phyloP scores from a whole-genome alignment of 2,888 invertebrate genomes.

The Xylota sylvarum region DNA sequence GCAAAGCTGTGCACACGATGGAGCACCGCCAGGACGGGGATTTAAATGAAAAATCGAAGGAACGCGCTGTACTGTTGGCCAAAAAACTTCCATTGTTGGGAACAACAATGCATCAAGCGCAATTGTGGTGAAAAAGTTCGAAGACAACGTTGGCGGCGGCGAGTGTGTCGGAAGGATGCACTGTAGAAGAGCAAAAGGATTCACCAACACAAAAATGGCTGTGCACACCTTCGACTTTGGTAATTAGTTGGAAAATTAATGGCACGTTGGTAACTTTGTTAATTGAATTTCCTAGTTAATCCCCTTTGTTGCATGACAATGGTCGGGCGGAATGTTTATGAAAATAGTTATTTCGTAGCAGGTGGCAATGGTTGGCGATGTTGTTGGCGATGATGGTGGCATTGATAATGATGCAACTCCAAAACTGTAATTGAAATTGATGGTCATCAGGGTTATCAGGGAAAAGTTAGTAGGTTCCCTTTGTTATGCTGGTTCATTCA shows the following conservation, averaged over 20 bases:
- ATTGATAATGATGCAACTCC: constrained; percentile 37
- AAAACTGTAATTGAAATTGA: constrained; percentile 49
- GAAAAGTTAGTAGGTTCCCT: constrained; percentile 15
- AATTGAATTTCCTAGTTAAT: constrained; percentile 72
- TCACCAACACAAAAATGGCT: constrained; percentile 36
- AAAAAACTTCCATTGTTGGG: constrained; percentile 50
- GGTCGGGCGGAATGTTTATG: constrained; percentile 51
- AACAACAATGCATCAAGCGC: constrained; percentile 42
- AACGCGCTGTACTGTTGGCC: constrained; percentile 27
- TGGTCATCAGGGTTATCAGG: constrained; percentile 42
- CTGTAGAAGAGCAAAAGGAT: constrained; percentile 8
- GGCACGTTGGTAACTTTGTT: constrained; percentile 72
- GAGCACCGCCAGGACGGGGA: constrained; percentile 15
- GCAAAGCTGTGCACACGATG: constrained; percentile 14
- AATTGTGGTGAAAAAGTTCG: constrained; percentile 52
- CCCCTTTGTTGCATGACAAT: constrained; percentile 54
- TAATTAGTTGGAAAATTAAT: constrained; percentile 75
- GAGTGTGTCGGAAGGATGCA: constrained; percentile 42
- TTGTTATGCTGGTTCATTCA: constrained; percentile 7
- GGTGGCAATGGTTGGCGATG: constrained; percentile 11
- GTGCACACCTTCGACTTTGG: constrained; percentile 72
- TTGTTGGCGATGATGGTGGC: not conserved
- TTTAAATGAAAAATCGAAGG: constrained; percentile 60
- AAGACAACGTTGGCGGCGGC: constrained; percentile 16
- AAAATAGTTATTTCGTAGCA: constrained; percentile 50